Evolutionary conservation across 2,113 vertebrate species (phyloP).

Genomic region (Myiagra hebetior): DNA sequence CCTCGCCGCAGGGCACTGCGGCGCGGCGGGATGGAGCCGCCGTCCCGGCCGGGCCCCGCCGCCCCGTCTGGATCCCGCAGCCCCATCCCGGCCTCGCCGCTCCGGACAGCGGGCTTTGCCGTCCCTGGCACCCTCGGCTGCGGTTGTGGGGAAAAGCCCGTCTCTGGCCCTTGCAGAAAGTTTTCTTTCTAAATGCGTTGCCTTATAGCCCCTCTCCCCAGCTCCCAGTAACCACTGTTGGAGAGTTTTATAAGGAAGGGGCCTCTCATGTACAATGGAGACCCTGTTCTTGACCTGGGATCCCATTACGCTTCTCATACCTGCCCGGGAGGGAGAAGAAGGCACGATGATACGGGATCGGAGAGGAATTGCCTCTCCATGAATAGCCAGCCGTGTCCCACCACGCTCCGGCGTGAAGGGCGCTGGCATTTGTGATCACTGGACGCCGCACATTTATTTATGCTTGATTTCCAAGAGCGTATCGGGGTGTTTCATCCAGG

Average conservation of each 20-base stretch:
- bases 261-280: constrained; percentile 24
- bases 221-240: background rate
- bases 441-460: background rate
- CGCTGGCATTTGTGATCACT: background rate
- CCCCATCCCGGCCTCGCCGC: background rate
- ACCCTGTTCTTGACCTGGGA: constrained; percentile 33
- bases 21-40: background rate
- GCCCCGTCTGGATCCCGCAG: background rate
- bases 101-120: background rate
- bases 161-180: background rate
- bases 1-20: background rate
- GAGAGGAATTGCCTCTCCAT: background rate
- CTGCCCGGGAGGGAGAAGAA: background rate
- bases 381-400: background rate
- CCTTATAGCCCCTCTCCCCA: background rate
- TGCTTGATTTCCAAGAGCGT: background rate
- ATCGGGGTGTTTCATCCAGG: background rate
- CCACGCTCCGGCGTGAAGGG: background rate
- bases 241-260: constrained; percentile 3
- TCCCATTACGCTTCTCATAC: background rate
- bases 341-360: background rate
- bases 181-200: background rate
- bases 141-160: background rate
- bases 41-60: background rate
- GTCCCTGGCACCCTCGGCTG: background rate